Base-by-base conservation (phyloP, 30 jellyfish, hydroid and myxozoan species). In the Catostylus mosaicus region DNA sequence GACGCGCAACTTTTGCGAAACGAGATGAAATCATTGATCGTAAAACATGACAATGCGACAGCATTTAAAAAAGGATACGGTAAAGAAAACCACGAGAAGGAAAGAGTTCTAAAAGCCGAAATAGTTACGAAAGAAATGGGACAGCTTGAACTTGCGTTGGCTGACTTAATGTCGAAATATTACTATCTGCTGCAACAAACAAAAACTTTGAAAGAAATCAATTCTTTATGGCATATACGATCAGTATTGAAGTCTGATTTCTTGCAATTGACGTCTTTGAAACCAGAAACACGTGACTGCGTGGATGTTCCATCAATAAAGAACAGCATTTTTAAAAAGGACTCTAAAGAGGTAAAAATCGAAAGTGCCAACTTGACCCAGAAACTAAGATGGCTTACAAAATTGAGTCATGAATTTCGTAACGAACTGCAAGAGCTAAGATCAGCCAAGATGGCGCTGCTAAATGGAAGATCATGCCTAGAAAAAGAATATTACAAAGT, bases 71-170 rank as follows among this genome's bases (percentile, higher is more conserved):
- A 82, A 47, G 92, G 92, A 8, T 69, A 3, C 70, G 48, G 64
- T 11, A 30, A 86, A 30, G 92, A 82, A 47, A 36, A 40, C 46
- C 92, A 82, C 80, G 86, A 68, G 40, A 63, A 51, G 16, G 86
- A 82, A 37, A 65, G 86, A 37, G 71, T 82, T 6, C 78, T 82
- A 19, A 82, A 70, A 38, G 92, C 92, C 26, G 92, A 82, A 57
- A 51, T 82, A 34, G 92, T 82, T 32, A 82, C 86, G 6, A 82
- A 82, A 37, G 92, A 82, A 32, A 82, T 82, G 75, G 92, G 92
- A 69, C 86, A 68, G 47, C 86, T 82, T 8, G 92, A 82, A 47
- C 75, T 82, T 57, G 80, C 92, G 24, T 71, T 82, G 18, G 80
- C 92, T 35, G 86, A 82, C 66, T 43, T 82, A 6, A 70, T 82